Evolutionary conservation across 2,113 vertebrate species (phyloP).

Genomic region (Nothobranchius furzeri): DNA sequence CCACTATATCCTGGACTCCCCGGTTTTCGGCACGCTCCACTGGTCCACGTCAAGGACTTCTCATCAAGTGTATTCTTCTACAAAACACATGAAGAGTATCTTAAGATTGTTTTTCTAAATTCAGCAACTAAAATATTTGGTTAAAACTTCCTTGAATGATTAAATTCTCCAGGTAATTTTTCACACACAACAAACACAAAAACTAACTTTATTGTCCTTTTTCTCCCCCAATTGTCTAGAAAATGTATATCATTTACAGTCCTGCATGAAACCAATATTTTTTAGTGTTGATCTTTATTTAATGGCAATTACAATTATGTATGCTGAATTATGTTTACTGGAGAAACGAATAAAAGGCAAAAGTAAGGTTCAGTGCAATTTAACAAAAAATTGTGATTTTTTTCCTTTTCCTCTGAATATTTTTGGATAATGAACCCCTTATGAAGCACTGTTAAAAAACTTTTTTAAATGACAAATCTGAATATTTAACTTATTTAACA

Average conservation of each 20-base stretch:
- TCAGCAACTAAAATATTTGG: no score
- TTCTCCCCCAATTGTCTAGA: no score
- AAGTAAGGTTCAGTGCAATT: not conserved
- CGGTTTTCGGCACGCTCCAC: slow-evolving; percentile 10
- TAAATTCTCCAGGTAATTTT: not conserved
- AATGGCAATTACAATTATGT: no score
- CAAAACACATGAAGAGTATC: no score
- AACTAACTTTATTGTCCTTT: no score
- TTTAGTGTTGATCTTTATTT: no score
- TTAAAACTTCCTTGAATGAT: no score
- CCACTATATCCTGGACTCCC: slow-evolving; percentile 1
- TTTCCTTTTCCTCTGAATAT: not conserved
- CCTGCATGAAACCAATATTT: no score
- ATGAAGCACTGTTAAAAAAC: not conserved
- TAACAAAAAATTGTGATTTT: not conserved
- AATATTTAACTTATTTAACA: no score
- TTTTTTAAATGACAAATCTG: no score
- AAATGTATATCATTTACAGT: no score
- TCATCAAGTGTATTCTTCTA: not conserved
- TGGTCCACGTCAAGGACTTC: slow-evolving; percentile 7
- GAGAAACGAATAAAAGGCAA: not conserved
- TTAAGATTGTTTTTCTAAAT: not conserved
- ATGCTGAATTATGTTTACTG: no score
- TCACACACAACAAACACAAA: not conserved
- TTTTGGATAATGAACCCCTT: not conserved